Evolutionary conservation across 1,140 invertebrate species (phyloP), one percentile per base, ranked within the genome.

Genomic region (Holotrichia oblita): DNA sequence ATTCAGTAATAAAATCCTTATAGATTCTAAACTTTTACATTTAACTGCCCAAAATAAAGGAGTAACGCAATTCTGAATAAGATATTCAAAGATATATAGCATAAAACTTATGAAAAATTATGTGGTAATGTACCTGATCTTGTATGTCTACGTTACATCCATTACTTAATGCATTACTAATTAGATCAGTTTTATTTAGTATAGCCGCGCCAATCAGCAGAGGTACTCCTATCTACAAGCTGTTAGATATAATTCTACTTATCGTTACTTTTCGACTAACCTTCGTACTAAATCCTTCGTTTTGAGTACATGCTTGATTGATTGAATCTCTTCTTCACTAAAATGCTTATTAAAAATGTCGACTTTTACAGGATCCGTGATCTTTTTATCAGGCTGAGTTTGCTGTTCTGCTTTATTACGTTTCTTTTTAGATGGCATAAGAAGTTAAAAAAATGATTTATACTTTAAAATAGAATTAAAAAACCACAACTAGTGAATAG

Each of bases 31-130:
- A 77, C 84, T 80, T 74, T 86, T 86, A 10, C 80, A 82, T 77
- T 84, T 86, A 0, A 86, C 83, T 17, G 87, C 86, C 83, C 85
- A 86, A 80, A 84, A 84, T 14, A 87, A 76, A 6, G 86, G 82
- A 0, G 86, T 85, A 9, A 79, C 78, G 40, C 85, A 83, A 79
- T 87, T 83, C 85, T 87, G 59, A 48, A 40, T 14, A 69, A 22
- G 7, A 14, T 59, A 59, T 17, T 77, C 8, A 55, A 48, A 10
- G 2, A 17, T 0, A 20, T 41, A 41, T 22, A 10, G 41, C 9
- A 40, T 74, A 20, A 40, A 3, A 10, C 73, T 6, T 20, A 17
- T 17, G 41, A 22, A 42, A 73, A 72, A 14, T 27, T 17, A 48
- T n/a, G 40, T 4, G 12, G 3, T 14, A 7, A 78, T 41, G 79